Conservation (phyloP, 2,113 vertebrate species). For the Todiramphus chloris region DNA sequence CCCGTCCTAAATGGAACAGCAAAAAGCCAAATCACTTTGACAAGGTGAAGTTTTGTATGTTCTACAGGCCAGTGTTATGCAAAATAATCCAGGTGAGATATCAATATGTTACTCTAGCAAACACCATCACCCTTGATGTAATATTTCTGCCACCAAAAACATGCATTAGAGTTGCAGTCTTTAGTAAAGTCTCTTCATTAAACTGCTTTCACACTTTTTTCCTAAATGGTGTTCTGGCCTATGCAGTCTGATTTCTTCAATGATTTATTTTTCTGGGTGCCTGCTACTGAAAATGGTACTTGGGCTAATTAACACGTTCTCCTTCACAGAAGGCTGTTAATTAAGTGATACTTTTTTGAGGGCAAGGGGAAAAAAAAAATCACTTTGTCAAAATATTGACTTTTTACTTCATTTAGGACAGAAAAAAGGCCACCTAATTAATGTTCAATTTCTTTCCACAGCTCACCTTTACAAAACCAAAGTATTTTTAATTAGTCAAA, state of each 20-base stretch:
- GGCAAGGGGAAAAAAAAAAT: neutral
- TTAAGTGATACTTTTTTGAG: neutral
- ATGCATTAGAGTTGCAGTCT: neutral
- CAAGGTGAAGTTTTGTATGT: neutral
- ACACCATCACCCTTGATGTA: neutral
- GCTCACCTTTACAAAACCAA: neutral
- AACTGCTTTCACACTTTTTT: neutral
- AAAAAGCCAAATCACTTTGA: neutral
- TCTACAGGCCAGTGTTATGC: neutral
- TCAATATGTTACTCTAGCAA: neutral
- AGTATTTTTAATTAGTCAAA: neutral
- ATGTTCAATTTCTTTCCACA: neutral
- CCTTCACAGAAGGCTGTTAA: neutral
- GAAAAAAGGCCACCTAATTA: neutral
- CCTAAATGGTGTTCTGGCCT: neutral
- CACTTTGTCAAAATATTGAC: neutral
- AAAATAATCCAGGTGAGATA: neutral
- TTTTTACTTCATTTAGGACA: neutral
- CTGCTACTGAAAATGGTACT: neutral
- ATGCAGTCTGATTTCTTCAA: neutral
- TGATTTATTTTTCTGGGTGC: no score
- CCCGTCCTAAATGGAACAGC: neutral
- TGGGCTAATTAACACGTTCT: neutral
- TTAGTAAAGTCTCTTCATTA: neutral
- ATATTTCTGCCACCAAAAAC: neutral